Percentiles rank a stretch among this genome's conserved stretches.
Conservation (phyloP, 2,888 invertebrate species). For the Caenorhabditis imperialis region DNA sequence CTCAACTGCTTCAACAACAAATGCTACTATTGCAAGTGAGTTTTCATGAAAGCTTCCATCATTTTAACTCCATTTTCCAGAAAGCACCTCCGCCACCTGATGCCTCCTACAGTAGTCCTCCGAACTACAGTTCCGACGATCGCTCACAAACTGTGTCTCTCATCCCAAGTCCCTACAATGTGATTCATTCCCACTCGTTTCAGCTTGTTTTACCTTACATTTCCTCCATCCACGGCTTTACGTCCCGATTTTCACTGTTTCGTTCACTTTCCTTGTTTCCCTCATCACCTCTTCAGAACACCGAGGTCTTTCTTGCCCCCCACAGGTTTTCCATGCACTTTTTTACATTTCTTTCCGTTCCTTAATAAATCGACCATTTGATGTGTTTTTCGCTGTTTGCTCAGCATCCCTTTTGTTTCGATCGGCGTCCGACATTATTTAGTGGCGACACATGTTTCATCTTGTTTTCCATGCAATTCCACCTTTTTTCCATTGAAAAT, state of each 20-base stretch:
- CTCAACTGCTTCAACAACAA: conserved; percentile 31
- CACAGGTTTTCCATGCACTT: too few relatives aligned
- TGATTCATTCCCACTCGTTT: background rate
- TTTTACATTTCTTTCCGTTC: too few relatives aligned
- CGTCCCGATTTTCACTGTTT: background rate
- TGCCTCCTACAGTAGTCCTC: conserved; percentile 38
- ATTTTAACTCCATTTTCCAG: conserved; percentile 14
- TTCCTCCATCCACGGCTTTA: background rate
- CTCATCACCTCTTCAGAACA: background rate
- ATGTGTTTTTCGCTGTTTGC: too few relatives aligned
- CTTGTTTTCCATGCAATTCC: conserved; percentile 3
- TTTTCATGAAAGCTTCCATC: background rate
- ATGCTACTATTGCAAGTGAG: conserved; percentile 47
- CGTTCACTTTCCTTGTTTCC: background rate
- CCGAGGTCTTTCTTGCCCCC: background rate
- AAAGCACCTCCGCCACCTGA: conserved; percentile 35
- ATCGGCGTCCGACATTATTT: conserved; percentile 23
- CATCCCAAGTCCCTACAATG: conserved; percentile 11
- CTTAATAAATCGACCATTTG: too few relatives aligned
- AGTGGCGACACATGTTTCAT: conserved; percentile 23
- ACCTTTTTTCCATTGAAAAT: conserved; percentile 22
- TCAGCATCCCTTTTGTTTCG: conserved; percentile 41
- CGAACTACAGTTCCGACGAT: conserved; percentile 18
- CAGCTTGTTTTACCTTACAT: background rate
- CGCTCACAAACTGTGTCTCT: conserved; percentile 27